Percentiles rank a stretch among this genome's conserved stretches.
phyloP scores from a whole-genome alignment of 2,113 vertebrate species.

The Solea senegalensis region DNA sequence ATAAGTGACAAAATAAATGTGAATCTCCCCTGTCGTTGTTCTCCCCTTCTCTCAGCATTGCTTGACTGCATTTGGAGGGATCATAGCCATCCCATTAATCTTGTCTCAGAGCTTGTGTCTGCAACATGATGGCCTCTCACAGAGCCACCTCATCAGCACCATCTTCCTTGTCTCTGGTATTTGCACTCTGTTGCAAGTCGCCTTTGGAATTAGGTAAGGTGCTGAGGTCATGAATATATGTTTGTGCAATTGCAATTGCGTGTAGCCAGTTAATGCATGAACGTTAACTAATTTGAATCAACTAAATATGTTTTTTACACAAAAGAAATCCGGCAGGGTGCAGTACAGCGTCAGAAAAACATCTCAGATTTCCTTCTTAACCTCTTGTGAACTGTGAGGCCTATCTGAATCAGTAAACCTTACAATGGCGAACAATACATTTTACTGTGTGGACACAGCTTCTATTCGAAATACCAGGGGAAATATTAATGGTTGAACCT shows the following conservation, averaged over 20 bases:
- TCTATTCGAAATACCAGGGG: background rate
- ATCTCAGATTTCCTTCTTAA: constrained; percentile 23
- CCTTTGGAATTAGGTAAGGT: constrained; percentile 91
- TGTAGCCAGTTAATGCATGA: too few species aligned
- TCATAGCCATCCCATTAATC: constrained; percentile 91
- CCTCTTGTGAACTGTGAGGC: constrained; percentile 5
- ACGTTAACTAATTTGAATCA: too few species aligned
- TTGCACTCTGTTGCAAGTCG: constrained; percentile 93
- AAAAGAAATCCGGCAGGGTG: too few species aligned
- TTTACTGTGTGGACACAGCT: background rate
- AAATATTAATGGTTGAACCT: background rate
- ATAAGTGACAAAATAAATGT: fast-evolving
- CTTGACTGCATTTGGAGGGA: constrained; percentile 92
- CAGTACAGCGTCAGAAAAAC: constrained; percentile 2
- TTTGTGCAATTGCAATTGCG: too few species aligned
- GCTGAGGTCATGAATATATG: too few species aligned
- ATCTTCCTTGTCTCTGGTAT: constrained; percentile 96
- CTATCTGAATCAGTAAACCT: background rate
- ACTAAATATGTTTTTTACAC: too few species aligned
- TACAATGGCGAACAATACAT: constrained; percentile 4
- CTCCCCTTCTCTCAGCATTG: constrained; percentile 84
- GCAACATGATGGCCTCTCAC: constrained; percentile 91
- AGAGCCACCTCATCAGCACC: constrained; percentile 95
- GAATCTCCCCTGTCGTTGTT: background rate
- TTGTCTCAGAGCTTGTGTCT: constrained; percentile 91